phyloP scores from a whole-genome alignment of 2,113 vertebrate genomes.

The Anguilla japonica region DNA sequence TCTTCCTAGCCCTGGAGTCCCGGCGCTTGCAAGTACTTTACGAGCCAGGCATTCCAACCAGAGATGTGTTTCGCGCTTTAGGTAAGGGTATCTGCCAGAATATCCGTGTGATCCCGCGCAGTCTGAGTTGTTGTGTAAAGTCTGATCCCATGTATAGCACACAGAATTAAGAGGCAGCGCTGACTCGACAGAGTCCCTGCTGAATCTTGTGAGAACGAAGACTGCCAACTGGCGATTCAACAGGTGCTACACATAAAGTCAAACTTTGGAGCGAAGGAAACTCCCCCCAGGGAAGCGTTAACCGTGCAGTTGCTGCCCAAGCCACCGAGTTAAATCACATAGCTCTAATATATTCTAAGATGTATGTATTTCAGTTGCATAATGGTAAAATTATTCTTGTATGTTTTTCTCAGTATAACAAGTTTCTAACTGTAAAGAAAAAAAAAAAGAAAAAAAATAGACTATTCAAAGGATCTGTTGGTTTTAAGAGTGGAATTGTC shows the following conservation, averaged over 20 bases:
- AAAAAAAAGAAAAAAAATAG: not conserved
- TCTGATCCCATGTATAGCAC: conserved; percentile 43
- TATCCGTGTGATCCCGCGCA: conserved; percentile 17
- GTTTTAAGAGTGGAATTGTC: no score
- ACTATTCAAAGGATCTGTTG: not conserved
- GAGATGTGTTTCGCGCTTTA: not conserved
- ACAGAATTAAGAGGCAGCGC: conserved; percentile 52
- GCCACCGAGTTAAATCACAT: not conserved
- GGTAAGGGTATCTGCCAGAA: not conserved
- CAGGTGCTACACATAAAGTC: conserved; percentile 80
- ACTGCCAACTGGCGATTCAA: conserved; percentile 71
- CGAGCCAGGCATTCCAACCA: conserved; percentile 9
- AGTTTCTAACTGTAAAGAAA: not conserved
- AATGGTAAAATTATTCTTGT: conserved; percentile 12
- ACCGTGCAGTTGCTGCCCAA: conserved; percentile 54
- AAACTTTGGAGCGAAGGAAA: conserved; percentile 62
- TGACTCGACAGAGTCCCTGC: conserved; percentile 41
- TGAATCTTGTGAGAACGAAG: conserved; percentile 51
- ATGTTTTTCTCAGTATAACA: not conserved
- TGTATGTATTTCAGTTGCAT: not conserved
- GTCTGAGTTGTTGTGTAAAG: conserved; percentile 33
- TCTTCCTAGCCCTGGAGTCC: not conserved
- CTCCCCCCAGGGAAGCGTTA: conserved; percentile 65
- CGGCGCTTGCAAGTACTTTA: not conserved
- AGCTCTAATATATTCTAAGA: not conserved